phyloP scores from a whole-genome alignment of 2,113 vertebrate genomes.

The Etheostoma spectabile region DNA sequence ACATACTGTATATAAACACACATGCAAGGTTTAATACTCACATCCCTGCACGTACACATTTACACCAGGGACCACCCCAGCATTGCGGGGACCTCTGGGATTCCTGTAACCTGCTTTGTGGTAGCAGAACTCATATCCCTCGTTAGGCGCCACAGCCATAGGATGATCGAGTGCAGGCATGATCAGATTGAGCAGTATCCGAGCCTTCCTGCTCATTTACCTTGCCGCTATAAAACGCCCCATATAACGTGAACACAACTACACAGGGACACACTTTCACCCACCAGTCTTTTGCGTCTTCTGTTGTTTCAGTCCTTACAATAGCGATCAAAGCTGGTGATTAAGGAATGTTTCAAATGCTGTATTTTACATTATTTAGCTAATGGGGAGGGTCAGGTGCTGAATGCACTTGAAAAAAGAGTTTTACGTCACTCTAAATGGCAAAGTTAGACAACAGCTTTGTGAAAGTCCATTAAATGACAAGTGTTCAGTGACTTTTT shows the following conservation, averaged over 20 bases:
- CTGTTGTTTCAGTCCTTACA: not conserved
- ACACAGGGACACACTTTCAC: not conserved
- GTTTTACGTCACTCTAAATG: not conserved
- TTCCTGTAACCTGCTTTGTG: conserved; percentile 62
- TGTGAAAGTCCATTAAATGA: not conserved
- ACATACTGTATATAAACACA: conserved; percentile 3
- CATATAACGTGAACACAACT: conserved; percentile 28
- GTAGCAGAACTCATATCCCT: conserved; percentile 59
- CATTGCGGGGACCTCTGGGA: conserved; percentile 57
- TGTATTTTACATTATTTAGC: not conserved
- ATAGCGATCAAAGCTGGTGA: not conserved
- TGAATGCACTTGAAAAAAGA: not conserved
- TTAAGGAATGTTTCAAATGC: not conserved
- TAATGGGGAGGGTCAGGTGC: not conserved
- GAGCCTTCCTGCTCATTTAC: conserved; percentile 41
- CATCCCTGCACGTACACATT: conserved; percentile 24
- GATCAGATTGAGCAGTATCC: conserved; percentile 43
- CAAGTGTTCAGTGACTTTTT: conserved; percentile 8
- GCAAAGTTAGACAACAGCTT: not conserved
- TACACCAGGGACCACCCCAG: conserved; percentile 74
- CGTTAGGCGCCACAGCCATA: conserved; percentile 47
- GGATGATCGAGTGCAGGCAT: conserved; percentile 57
- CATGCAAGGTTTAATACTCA: not conserved
- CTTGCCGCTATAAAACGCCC: conserved; percentile 16
- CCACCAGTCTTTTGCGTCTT: not conserved